Percentiles rank a stretch among this genome's conserved stretches.
Conservation (phyloP, 2,888 invertebrate genomes). For the Ochlodes sylvanus region DNA sequence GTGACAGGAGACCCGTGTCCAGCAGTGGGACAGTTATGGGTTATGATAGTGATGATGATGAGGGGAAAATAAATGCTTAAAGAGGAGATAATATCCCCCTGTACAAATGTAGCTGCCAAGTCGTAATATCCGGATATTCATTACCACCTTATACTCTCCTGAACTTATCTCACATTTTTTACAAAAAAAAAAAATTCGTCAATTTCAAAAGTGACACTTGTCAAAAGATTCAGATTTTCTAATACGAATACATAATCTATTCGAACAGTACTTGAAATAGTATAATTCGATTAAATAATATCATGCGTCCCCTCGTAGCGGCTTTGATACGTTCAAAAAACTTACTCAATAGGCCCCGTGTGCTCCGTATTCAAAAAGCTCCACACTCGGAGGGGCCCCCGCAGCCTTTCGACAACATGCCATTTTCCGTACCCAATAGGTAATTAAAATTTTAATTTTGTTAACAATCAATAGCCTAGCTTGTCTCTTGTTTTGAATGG, state of each 20-base stretch:
- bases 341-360: constrained; percentile 5
- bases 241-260: not conserved
- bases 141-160: too few species aligned
- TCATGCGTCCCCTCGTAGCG: constrained; percentile 2
- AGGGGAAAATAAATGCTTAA: too few species aligned
- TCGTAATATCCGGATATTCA: too few species aligned
- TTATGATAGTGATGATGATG: too few species aligned
- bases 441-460: not conserved
- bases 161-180: too few species aligned
- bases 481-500: too few species aligned
- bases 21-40: too few species aligned
- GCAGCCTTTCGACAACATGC: constrained; percentile 32
- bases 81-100: too few species aligned
- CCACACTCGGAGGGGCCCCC: constrained; percentile 19
- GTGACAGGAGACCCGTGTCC: too few species aligned
- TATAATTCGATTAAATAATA: not conserved
- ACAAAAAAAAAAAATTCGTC: not conserved
- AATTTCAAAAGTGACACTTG: not conserved
- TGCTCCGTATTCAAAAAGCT: not conserved
- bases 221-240: not conserved
- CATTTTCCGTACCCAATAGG: constrained; percentile 25
- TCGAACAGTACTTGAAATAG: not conserved
- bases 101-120: too few species aligned
- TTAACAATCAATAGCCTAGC: too few species aligned
- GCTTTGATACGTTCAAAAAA: constrained; percentile 9